Base-by-base conservation (phyloP, 2,797 vertebrate species). In the Meriones psammophilus region DNA sequence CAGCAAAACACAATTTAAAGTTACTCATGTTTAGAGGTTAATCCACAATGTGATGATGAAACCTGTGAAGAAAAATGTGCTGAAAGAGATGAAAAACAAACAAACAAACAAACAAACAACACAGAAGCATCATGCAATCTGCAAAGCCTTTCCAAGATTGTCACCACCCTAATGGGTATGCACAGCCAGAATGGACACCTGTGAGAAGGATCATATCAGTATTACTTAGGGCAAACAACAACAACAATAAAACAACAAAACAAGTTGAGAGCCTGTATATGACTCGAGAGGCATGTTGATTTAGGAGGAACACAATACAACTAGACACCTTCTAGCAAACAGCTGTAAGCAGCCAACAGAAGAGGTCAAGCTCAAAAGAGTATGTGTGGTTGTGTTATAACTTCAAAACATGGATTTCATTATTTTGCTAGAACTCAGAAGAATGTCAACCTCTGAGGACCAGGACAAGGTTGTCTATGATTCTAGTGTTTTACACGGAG, bases 11-110 rank as follows among this genome's bases (percentile, higher is more conserved):
- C 68, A 77, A 56, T 17, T 62, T 58, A 20, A 79, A 87, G 28
- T 87, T 85, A 71, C 1, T 91, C 80, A 92, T 46, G 5, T 76
- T 92, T 79, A 91, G 64, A 85, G 60, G 13, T 50, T 94, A 69
- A 84, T 79, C 33, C 28, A 78, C 56, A 30, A 68, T 39, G 8
- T 33, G 26, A 79, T 56, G n/a, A 88, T 91, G 28, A 93, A 94
- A 92, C 15, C 20, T 50, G 2, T 69, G 36, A 89, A 50, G 8
- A 0, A 84, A 93, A 96, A 83, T 50, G 10, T 50, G 10, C 42
- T 73, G 12, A 78, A 71, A 94, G 69, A 94, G 18, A 50, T 10
- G 9, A 87, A 74, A 95, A 64, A 79, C 28, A 78, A 54, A 10
- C 39, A 42, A n/a, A n/a, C n/a, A n/a, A 42, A 42, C 42, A 66